phyloP scores from a whole-genome alignment of 2,888 invertebrate species.

The Helicoverpa assulta region DNA sequence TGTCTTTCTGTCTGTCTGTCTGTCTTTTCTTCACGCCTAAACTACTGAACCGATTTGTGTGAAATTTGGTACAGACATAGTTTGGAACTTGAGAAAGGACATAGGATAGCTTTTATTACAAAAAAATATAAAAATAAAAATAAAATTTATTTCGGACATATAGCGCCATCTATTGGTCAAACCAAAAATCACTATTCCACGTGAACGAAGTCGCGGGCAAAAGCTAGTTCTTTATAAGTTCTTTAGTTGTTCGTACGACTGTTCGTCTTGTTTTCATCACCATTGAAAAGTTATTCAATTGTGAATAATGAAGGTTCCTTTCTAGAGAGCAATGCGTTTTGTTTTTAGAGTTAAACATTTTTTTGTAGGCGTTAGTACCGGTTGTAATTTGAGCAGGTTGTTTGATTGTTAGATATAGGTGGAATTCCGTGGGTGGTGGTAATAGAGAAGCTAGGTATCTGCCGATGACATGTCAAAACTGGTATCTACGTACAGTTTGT shows the following conservation, averaged over 20 bases:
- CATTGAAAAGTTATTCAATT: constrained; percentile 66
- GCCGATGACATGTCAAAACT: constrained; percentile 42
- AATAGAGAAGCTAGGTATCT: constrained; percentile 49
- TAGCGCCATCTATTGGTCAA: too few relatives aligned
- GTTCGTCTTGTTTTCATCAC: constrained; percentile 67
- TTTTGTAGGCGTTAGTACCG: constrained; percentile 50
- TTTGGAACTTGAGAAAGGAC: too few relatives aligned
- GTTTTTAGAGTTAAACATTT: constrained; percentile 35
- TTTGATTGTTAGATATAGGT: constrained; percentile 54
- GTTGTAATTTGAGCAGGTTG: constrained; percentile 64
- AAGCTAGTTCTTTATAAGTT: constrained; percentile 65
- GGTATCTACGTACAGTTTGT: constrained; percentile 44
- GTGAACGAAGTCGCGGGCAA: too few relatives aligned
- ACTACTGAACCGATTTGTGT: too few relatives aligned
- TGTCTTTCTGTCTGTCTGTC: too few relatives aligned
- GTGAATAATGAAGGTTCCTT: constrained; percentile 55
- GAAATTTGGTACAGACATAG: too few relatives aligned
- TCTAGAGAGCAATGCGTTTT: constrained; percentile 59
- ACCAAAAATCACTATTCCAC: too few relatives aligned
- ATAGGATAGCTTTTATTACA: too few relatives aligned
- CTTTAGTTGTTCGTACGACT: constrained; percentile 53
- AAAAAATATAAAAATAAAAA: too few relatives aligned
- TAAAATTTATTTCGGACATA: too few relatives aligned
- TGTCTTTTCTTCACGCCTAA: too few relatives aligned
- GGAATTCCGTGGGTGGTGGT: constrained; percentile 62